Conservation (phyloP, 2,113 vertebrate genomes). For the Silurus meridionalis region DNA sequence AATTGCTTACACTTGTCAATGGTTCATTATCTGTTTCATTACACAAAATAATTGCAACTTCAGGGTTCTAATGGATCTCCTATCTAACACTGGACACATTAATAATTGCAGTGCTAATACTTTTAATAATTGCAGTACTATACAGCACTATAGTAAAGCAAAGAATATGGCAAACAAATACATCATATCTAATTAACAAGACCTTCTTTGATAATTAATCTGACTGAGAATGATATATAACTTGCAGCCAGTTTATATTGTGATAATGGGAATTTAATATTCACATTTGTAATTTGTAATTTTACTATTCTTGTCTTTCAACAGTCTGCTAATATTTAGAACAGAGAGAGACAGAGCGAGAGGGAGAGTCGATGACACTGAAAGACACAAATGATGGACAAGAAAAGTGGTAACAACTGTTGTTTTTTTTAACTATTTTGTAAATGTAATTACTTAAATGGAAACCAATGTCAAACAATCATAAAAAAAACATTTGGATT, state of each 20-base stretch:
- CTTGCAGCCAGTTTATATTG: too few species aligned
- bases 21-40: slow-evolving; percentile 37
- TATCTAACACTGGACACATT: slow-evolving; percentile 6
- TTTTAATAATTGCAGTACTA: too few species aligned
- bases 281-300: slow-evolving; percentile 22
- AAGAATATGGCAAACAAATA: neutral
- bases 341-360: slow-evolving; percentile 56
- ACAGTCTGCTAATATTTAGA: slow-evolving; percentile 64
- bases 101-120: slow-evolving; percentile 13
- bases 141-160: slow-evolving; percentile 12
- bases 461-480: neutral
- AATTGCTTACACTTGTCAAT: slow-evolving; percentile 13
- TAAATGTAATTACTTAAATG: neutral
- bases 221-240: neutral
- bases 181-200: neutral
- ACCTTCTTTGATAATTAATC: slow-evolving; percentile 16
- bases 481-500: slow-evolving; percentile 26
- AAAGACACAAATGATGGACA: slow-evolving; percentile 83
- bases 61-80: neutral
- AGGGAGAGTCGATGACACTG: slow-evolving; percentile 70
- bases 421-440: neutral
- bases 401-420: slow-evolving; percentile 81
- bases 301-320: slow-evolving; percentile 38
- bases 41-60: slow-evolving; percentile 20
- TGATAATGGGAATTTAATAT: neutral